Evolutionary conservation across 2,797 vertebrate genomes (phyloP).

Genomic region (Malurus leucopterus): DNA sequence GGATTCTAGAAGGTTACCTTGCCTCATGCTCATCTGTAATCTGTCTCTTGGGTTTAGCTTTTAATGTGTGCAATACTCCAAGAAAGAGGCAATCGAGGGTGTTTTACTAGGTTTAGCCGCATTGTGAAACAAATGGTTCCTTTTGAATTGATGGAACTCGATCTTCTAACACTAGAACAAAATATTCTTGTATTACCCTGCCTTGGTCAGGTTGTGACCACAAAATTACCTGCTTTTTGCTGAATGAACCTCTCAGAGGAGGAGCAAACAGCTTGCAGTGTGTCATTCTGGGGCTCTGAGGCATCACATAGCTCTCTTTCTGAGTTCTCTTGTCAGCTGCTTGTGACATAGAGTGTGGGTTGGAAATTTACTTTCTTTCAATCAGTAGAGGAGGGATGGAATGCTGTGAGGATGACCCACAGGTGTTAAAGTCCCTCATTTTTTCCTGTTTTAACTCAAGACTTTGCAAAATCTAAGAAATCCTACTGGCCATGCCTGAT

Average conservation of each 20-base stretch:
- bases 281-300: background rate
- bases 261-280: background rate
- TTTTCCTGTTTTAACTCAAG: background rate
- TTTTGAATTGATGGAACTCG: background rate
- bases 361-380: background rate
- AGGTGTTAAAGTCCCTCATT: background rate
- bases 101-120: background rate
- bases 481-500: background rate
- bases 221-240: background rate
- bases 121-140: background rate
- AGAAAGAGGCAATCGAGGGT: background rate
- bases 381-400: background rate
- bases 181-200: background rate
- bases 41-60: slow-evolving; percentile 22
- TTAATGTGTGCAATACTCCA: background rate
- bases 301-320: background rate
- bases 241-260: background rate
- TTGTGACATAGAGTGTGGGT: accelerated
- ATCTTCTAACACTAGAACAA: background rate
- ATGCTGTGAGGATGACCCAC: background rate
- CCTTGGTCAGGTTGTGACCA: background rate
- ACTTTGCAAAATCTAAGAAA: background rate
- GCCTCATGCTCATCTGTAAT: background rate
- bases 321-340: background rate
- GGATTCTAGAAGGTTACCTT: slow-evolving; percentile 51